Evolutionary conservation across 2,113 vertebrate genomes (phyloP).

Genomic region (Herpetotheres cachinnans): DNA sequence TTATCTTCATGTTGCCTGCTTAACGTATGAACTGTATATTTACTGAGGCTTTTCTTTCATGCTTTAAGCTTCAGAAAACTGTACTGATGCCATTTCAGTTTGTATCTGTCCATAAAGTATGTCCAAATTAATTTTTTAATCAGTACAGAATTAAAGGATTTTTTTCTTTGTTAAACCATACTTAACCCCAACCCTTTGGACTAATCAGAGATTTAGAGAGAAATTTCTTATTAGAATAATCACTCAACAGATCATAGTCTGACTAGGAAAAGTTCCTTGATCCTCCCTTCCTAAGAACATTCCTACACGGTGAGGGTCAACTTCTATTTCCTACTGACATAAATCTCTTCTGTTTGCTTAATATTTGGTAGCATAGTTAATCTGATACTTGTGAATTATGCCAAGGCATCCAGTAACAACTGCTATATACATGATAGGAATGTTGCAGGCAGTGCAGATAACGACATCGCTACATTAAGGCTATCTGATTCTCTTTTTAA

Average conservation of each 20-base stretch:
- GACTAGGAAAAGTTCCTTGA: slow-evolving; percentile 26
- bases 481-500: neutral
- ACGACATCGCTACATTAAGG: neutral
- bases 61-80: neutral
- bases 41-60: neutral
- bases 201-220: neutral
- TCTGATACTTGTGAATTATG: neutral
- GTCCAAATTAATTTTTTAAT: neutral
- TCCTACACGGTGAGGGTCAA: neutral
- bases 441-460: neutral
- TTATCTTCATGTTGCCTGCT: neutral
- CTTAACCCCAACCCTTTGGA: neutral
- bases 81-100: neutral
- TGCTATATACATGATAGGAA: neutral
- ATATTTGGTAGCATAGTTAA: neutral
- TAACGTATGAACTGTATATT: neutral
- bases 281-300: slow-evolving; percentile 33
- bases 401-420: neutral
- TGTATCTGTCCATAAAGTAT: neutral
- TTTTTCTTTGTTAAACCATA: neutral
- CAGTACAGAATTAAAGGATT: neutral
- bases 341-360: slow-evolving; percentile 14
- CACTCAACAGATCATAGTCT: neutral
- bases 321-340: slow-evolving; percentile 21
- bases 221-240: neutral